Evolutionary conservation across 2,113 vertebrate species (phyloP).

Genomic region (Corapipo altera): DNA sequence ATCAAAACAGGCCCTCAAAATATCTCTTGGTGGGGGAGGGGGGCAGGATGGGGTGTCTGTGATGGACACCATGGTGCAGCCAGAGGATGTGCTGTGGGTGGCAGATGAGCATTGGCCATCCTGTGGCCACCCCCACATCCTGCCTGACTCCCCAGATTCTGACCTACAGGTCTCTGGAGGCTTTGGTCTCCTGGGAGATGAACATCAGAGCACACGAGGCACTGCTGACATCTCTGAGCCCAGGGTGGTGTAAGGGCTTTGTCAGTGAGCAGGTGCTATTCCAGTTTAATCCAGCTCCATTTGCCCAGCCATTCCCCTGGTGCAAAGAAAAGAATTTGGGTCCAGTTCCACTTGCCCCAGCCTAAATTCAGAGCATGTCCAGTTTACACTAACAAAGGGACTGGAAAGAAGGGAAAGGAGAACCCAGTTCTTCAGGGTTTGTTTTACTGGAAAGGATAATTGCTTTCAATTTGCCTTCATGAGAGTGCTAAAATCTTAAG

Average conservation of each 20-base stretch:
- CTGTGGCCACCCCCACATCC: background rate
- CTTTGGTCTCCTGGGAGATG: background rate
- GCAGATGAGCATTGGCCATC: fast-evolving
- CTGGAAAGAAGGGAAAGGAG: background rate
- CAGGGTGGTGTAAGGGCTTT: background rate
- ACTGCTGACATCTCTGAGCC: background rate
- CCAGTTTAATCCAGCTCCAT: background rate
- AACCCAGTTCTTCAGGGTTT: background rate
- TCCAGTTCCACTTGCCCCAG: background rate
- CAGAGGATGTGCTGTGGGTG: background rate
- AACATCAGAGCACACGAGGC: fast-evolving
- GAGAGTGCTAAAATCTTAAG: background rate
- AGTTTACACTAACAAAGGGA: background rate
- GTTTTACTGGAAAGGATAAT: background rate
- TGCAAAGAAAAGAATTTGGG: background rate
- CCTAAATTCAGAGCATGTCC: background rate
- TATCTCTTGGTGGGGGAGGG: constrained; percentile 32
- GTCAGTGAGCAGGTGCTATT: fast-evolving
- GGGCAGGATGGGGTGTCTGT: background rate
- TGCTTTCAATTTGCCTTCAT: background rate
- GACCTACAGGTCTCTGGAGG: background rate
- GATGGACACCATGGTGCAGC: background rate
- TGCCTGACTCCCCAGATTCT: background rate
- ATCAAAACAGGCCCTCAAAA: constrained; percentile 72
- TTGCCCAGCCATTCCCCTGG: background rate